phyloP scores from a whole-genome alignment of 2,797 vertebrate species.

The Enteromius anoplus region DNA sequence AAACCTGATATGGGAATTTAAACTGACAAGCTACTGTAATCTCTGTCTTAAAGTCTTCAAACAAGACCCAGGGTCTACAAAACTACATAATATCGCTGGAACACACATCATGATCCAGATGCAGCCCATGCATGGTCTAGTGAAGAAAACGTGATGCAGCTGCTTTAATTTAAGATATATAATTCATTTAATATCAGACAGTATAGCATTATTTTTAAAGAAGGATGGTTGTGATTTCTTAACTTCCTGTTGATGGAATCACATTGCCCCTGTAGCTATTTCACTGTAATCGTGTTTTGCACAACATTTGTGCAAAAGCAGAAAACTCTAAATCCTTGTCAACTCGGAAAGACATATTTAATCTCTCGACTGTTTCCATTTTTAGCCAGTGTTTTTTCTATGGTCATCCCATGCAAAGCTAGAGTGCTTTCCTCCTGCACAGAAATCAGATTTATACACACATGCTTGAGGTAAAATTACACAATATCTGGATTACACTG shows the following conservation, averaged over 20 bases:
- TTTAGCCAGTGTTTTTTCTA: constrained; percentile 35
- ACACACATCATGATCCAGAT: background rate
- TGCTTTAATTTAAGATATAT: background rate
- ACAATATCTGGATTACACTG: constrained; percentile 39
- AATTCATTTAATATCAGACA: background rate
- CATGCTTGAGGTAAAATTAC: constrained; percentile 33
- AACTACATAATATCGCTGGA: background rate
- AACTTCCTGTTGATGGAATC: background rate
- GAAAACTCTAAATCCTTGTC: constrained; percentile 32
- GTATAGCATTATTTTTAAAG: background rate
- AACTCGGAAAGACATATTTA: constrained; percentile 42
- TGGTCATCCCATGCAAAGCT: background rate
- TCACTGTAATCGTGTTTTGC: background rate
- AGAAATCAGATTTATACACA: constrained; percentile 18
- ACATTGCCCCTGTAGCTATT: background rate
- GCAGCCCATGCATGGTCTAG: background rate
- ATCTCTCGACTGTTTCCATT: constrained; percentile 33
- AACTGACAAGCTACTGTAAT: background rate
- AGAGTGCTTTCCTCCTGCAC: constrained; percentile 22
- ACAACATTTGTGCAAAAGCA: constrained; percentile 30
- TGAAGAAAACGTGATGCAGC: background rate
- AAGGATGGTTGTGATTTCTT: background rate
- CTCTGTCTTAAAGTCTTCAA: background rate
- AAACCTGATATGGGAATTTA: background rate
- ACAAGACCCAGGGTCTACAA: background rate